phyloP scores from a whole-genome alignment of 1,140 invertebrate genomes.

The Drosophila sp. region DNA sequence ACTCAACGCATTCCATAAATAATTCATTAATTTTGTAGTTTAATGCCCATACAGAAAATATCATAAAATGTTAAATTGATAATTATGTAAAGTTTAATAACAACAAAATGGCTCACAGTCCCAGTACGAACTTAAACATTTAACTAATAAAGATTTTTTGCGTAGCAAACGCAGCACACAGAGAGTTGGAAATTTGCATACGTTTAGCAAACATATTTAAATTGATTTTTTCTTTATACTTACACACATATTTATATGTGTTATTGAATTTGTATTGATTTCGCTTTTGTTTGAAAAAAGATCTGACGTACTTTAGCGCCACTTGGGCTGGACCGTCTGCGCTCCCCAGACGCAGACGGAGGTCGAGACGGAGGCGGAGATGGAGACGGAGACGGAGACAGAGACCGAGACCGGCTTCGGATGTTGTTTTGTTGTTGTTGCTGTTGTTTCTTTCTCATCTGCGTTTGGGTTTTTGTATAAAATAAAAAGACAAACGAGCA shows the following conservation, averaged over 20 bases:
- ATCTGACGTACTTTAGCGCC: conserved; percentile 54
- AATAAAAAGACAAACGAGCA: conserved; percentile 74
- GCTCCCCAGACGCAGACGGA: conserved; percentile 35
- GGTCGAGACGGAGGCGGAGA: background rate
- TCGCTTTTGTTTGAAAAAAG: conserved; percentile 34
- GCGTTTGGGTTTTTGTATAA: conserved; percentile 69
- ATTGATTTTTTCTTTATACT: conserved; percentile 24
- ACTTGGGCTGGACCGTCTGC: conserved; percentile 37
- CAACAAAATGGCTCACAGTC: conserved; percentile 13
- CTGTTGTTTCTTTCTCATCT: conserved; percentile 67
- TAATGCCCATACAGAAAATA: conserved; percentile 15
- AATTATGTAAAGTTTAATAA: conserved; percentile 38
- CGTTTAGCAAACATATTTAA: conserved; percentile 46
- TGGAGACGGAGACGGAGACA: conserved; percentile 31
- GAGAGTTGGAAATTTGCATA: conserved; percentile 47
- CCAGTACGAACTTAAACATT: background rate
- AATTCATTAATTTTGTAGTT: conserved; percentile 29
- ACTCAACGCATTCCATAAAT: conserved; percentile 27
- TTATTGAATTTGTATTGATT: conserved; percentile 52
- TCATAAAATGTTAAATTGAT: conserved; percentile 29
- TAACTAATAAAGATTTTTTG: conserved; percentile 24
- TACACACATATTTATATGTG: background rate
- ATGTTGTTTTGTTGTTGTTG: conserved; percentile 36
- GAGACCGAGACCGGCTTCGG: conserved; percentile 61
- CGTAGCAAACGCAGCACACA: conserved; percentile 19